These are phyloP conservation scores for Olivierus martensii DNA, from an alignment of 1,140 invertebrate species.

Conservation along the genomic window DNA sequence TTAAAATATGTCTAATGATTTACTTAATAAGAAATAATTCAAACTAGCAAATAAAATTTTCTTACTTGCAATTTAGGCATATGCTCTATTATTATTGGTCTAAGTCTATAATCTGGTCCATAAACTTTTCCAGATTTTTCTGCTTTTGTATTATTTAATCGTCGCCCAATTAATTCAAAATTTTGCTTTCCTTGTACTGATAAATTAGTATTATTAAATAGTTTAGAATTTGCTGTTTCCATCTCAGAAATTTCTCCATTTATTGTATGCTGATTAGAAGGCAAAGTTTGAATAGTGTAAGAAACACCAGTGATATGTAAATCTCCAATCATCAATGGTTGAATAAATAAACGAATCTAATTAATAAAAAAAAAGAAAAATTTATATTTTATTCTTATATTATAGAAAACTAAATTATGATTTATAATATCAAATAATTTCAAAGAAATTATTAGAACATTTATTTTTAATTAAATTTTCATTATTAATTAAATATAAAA, in stretches of 20 bases:
- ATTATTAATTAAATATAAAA: too few relatives aligned
- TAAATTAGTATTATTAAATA: constrained; percentile 3
- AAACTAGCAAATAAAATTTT: too few relatives aligned
- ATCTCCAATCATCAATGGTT: constrained; percentile 28
- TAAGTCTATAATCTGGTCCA: constrained; percentile 32
- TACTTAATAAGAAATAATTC: too few relatives aligned
- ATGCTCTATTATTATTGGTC: constrained; percentile 30
- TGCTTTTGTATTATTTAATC: constrained; percentile 31
- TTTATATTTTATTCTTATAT: too few relatives aligned
- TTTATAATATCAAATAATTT: too few relatives aligned
- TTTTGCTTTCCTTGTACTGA: constrained; percentile 31
- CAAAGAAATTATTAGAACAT: too few relatives aligned
- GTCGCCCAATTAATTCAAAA: constrained; percentile 31
- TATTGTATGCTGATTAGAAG: constrained; percentile 1
- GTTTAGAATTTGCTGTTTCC: neutral
- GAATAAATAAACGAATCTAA: too few relatives aligned
- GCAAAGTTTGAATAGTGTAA: constrained; percentile 24
- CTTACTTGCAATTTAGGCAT: constrained; percentile 33
- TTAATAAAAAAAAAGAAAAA: too few relatives aligned
- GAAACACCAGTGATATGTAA: constrained; percentile 29
- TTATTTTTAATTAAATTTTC: too few relatives aligned
- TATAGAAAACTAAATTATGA: too few relatives aligned
- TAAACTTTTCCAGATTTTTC: constrained; percentile 31
- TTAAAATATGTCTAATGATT: too few relatives aligned
- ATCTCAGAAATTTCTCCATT: neutral